Percentiles rank a stretch among this genome's conserved stretches.
Conservation (phyloP, 2,888 invertebrate species). For the Steromphala cineraria region DNA sequence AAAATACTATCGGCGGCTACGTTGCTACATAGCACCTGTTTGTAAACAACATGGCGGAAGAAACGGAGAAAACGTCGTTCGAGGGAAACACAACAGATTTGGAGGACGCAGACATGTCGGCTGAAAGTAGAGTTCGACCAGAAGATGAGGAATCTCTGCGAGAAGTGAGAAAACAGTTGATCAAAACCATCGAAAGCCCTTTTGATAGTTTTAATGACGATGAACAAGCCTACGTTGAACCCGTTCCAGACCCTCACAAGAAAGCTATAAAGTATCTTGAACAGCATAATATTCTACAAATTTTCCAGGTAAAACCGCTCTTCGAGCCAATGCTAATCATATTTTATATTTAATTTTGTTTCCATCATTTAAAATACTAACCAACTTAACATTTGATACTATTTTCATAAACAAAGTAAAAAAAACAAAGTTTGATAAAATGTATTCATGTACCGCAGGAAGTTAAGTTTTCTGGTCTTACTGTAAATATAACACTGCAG, state of each 20-base stretch:
- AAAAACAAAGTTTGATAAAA: too few relatives aligned
- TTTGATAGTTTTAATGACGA: not conserved
- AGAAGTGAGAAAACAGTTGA: not conserved
- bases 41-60: not conserved
- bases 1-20: not conserved
- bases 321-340: not conserved
- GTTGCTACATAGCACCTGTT: not conserved
- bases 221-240: slow-evolving; percentile 53
- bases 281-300: slow-evolving; percentile 66
- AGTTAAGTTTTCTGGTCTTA: too few relatives aligned
- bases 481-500: too few relatives aligned
- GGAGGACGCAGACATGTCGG: not conserved
- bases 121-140: not conserved
- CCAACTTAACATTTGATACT: too few relatives aligned
- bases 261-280: slow-evolving; percentile 70
- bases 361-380: too few relatives aligned
- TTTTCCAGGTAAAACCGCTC: slow-evolving; percentile 63
- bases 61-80: not conserved
- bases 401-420: too few relatives aligned
- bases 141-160: not conserved
- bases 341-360: too few relatives aligned
- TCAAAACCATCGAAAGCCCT: not conserved
- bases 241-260: slow-evolving; percentile 66
- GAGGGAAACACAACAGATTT: not conserved
- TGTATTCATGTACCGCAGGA: too few relatives aligned